A percentile compares a stretch with the other conserved stretches of the same genome.
Evolutionary conservation across 2,888 invertebrate species (phyloP).

Genomic region (Petrolisthes manimaculis): DNA sequence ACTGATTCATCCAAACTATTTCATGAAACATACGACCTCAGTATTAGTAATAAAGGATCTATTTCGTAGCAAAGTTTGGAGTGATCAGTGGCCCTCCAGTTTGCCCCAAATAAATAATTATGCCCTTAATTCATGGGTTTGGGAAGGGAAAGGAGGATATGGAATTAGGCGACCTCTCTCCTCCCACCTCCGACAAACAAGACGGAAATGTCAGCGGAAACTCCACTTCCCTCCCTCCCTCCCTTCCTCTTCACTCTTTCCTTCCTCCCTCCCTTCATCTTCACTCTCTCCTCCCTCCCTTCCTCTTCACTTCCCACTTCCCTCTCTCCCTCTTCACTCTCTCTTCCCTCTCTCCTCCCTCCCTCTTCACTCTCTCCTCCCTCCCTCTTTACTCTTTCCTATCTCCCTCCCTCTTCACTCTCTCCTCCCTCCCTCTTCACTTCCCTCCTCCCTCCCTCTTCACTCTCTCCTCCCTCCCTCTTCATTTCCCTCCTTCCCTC

Average conservation of each 20-base stretch:
- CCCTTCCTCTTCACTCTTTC: slow-evolving; percentile 2
- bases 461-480: background rate
- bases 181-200: background rate
- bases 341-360: slow-evolving; percentile 14
- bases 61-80: no score
- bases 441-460: background rate
- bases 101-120: no score
- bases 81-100: no score
- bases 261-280: background rate
- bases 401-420: background rate
- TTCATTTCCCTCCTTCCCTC: background rate
- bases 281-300: slow-evolving; percentile 22
- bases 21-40: no score
- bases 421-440: background rate
- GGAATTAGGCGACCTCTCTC: no score
- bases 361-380: background rate
- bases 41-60: no score
- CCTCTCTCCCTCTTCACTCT: background rate
- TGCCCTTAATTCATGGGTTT: background rate
- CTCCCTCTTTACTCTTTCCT: background rate
- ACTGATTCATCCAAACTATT: background rate
- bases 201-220: background rate
- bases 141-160: background rate
- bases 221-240: background rate
- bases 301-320: background rate